phyloP scores from a whole-genome alignment of 2,888 invertebrate genomes.

The Mantis religiosa region DNA sequence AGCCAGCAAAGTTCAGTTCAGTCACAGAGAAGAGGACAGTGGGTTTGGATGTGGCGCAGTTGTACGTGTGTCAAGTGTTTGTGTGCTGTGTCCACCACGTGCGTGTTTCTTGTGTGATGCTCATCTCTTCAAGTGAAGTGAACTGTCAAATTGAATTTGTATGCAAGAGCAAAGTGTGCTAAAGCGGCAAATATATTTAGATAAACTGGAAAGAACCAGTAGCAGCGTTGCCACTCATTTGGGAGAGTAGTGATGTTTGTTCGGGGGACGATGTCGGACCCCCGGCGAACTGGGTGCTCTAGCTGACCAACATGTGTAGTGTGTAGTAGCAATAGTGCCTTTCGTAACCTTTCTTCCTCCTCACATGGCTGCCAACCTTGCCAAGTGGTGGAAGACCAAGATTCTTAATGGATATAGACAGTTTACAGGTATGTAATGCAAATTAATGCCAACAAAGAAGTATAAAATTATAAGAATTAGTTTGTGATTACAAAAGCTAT shows the following conservation, averaged over 20 bases:
- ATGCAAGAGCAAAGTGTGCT: background rate
- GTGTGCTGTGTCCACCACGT: background rate
- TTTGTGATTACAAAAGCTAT: too few relatives aligned
- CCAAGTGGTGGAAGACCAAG: conserved; percentile 73
- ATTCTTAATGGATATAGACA: conserved; percentile 71
- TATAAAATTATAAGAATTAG: too few relatives aligned
- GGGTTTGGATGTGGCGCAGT: background rate
- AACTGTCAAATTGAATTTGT: background rate
- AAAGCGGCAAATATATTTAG: conserved; percentile 22
- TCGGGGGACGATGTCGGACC: background rate
- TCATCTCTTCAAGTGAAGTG: background rate
- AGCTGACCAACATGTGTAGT: background rate
- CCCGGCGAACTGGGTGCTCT: background rate
- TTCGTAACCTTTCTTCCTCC: background rate
- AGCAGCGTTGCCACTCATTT: conserved; percentile 18
- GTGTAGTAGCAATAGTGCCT: background rate
- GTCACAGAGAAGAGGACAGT: background rate
- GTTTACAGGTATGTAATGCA: conserved; percentile 59
- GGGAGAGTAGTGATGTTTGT: background rate
- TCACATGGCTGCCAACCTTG: conserved; percentile 65
- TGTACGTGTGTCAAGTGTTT: background rate
- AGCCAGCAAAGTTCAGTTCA: background rate
- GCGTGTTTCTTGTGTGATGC: background rate
- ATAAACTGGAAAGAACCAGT: conserved; percentile 8
- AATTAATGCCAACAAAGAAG: background rate